These are phyloP conservation scores for Danio tinwini DNA, from an alignment of 2,797 vertebrate species.

Conservation along the genomic window DNA sequence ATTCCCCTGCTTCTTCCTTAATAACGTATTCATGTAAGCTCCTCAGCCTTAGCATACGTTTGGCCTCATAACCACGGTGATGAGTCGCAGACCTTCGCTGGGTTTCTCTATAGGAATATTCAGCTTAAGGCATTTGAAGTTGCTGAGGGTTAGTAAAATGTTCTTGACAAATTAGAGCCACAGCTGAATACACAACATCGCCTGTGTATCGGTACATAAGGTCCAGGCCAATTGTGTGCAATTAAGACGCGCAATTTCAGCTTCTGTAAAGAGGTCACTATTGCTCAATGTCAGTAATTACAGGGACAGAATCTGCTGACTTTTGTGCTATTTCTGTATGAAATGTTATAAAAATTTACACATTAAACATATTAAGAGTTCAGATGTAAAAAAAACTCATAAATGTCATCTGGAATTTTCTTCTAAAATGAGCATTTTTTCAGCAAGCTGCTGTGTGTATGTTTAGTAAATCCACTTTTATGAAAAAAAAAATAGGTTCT, in stretches of 20 bases:
- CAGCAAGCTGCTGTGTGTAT: too few species aligned
- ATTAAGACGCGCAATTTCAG: not conserved
- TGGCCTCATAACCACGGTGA: constrained; percentile 46
- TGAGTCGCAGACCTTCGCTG: constrained; percentile 42
- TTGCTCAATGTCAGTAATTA: not conserved
- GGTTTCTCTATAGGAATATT: constrained; percentile 19
- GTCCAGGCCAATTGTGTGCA: not conserved
- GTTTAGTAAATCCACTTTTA: too few species aligned
- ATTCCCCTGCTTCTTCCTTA: constrained; percentile 60
- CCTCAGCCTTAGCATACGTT: constrained; percentile 58
- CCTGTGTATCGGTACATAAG: constrained; percentile 33
- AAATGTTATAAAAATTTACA: too few species aligned
- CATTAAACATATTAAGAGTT: too few species aligned
- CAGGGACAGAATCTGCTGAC: not conserved
- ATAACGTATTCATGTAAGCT: constrained; percentile 73
- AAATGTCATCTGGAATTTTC: too few species aligned
- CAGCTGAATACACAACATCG: constrained; percentile 65
- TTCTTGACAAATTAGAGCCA: constrained; percentile 59
- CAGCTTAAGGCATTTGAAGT: constrained; percentile 13
- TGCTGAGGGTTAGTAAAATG: constrained; percentile 37
- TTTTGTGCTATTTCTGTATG: too few species aligned
- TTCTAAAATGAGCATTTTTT: too few species aligned
- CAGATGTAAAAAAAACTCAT: too few species aligned
- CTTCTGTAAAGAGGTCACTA: constrained; percentile 1
- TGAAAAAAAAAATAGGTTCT: too few species aligned